Base-by-base conservation (phyloP, 2,888 invertebrate genomes). In the Chrysolina oricalcia region DNA sequence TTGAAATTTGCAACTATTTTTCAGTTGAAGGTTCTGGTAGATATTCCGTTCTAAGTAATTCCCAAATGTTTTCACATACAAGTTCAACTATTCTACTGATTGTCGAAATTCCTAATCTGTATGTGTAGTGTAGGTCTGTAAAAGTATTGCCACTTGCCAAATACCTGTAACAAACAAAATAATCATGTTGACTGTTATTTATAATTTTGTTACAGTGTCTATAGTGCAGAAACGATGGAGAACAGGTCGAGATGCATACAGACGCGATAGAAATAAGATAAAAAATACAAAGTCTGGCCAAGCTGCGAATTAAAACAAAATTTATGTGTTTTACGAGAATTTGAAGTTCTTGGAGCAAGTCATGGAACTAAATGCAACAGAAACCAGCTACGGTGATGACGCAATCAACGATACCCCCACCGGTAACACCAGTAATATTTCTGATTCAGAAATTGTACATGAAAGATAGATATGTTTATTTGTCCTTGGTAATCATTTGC, bases 11-110 rank as follows among this genome's bases (percentile, higher is more conserved):
- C 17, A 53, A 19, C 70, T 70, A 73, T 19, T 70, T 43, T 40
- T 73, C 63, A 48, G 62, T 50, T 67, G 81, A 77, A 59, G 80
- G 81, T 74, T 72, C 72, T 40, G 74, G 74, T 56, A 80, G 70
- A 75, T 35, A 74, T 62, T 74, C 70, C 13, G 53, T 64, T 63
- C 59, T 40, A 17, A 75, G 56, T 17, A n/a, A 11, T 17, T 69
- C 17, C 72, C 75, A 75, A n/a, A 75, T 75, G 13, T n/a, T 46
- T 13, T 5, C 11, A 50, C 72, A 73, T 17, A 75, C 70, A 46
- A 64, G 46, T 43, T 67, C 21, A 9, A 69, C 62, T 69, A 69
- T 63, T 23, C n/a, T 19, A 67, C 66, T 59, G n/a, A 77, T 70
- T 2, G 77, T 77, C 40, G 69, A 66, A 67, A 73, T 73, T 5